Evolutionary conservation across 2,888 invertebrate species (phyloP), one percentile per base, ranked within the genome.

Genomic region (Disparrhopalites patrizii): DNA sequence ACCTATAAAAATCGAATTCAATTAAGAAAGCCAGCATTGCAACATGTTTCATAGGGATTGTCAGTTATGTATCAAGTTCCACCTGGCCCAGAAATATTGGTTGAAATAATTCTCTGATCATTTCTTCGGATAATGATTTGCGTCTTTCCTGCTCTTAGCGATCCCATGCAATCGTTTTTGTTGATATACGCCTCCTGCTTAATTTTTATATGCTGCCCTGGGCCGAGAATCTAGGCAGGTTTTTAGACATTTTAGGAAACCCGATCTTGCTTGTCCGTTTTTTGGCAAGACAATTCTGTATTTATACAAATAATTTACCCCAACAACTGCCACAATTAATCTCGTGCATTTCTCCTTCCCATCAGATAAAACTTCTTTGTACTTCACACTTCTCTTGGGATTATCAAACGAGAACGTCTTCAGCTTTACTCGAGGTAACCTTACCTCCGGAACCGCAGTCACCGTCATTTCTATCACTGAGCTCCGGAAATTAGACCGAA

Each of bases 331-430:
- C 2, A 27, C 67, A 28, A 25, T 10, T 1, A 67, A 58, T 20
- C 50, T 50, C 0, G 51, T 63, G n/a, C 67, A 67, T 15, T 31
- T 54, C 51, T 65, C 63, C 13, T 18, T 36, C 2, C 31, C 61
- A 18, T 23, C 20, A 20, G 28, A 33, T 2, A 33, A n/a, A 5
- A 47, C 23, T 18, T 47, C 20, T 50, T 60, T 7, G n/a, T 60
- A 60, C 1, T 10, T 23, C 1, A 50, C 10, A 23, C 50, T 50
- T 18, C 18, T 47, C 5, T 10, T 13, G 4, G 30, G 2, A 15
- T 5, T n/a, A n/a, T 13, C 36, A n/a, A 8, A 30, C 8, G 18
- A 13, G 23, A 20, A 7, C 25, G 28, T 38, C n/a, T 36, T 25
- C 2, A 60, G 5, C 18, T 50, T 47, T 1, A 55, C 47, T 13